phyloP scores from a whole-genome alignment of 1,140 invertebrate genomes.

The Drepana arcuata region DNA sequence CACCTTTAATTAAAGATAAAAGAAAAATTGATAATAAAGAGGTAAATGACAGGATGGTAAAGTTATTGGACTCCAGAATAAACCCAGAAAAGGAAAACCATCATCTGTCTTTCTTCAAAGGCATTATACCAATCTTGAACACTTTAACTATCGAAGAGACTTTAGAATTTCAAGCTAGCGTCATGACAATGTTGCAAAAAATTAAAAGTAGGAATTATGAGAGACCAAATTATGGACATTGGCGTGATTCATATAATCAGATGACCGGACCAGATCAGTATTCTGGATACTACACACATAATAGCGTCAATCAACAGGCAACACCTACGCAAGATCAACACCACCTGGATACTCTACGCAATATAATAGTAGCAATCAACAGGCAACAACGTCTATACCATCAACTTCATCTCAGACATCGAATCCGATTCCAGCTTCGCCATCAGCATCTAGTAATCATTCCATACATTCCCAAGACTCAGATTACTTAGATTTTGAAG shows the following conservation, averaged over 20 bases:
- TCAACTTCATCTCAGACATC: slow-evolving; percentile 8
- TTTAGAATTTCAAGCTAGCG: background rate
- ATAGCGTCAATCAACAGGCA: slow-evolving; percentile 10
- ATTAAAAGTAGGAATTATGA: slow-evolving; percentile 1
- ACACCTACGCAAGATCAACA: slow-evolving; percentile 15
- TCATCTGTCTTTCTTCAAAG: slow-evolving; percentile 14
- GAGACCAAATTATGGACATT: slow-evolving; percentile 19
- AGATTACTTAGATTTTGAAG: background rate
- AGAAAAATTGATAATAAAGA: slow-evolving; percentile 8
- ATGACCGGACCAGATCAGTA: slow-evolving; percentile 16
- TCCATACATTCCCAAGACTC: background rate
- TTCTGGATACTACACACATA: slow-evolving; percentile 17
- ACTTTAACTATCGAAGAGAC: slow-evolving; percentile 4
- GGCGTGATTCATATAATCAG: slow-evolving; percentile 13
- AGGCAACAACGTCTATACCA: slow-evolving; percentile 5
- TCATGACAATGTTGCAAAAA: slow-evolving; percentile 12
- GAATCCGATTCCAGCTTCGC: slow-evolving; percentile 13
- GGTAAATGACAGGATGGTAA: slow-evolving; percentile 8
- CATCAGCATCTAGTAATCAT: slow-evolving; percentile 6
- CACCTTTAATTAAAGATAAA: slow-evolving; percentile 11
- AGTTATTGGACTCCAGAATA: slow-evolving; percentile 18
- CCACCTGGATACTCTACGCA: slow-evolving; percentile 6
- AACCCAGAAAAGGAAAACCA: slow-evolving; percentile 14
- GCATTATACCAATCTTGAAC: slow-evolving; percentile 14
- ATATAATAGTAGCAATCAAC: background rate